Conservation (phyloP, 2,888 invertebrate species). For the Amblyjoppa proteus region DNA sequence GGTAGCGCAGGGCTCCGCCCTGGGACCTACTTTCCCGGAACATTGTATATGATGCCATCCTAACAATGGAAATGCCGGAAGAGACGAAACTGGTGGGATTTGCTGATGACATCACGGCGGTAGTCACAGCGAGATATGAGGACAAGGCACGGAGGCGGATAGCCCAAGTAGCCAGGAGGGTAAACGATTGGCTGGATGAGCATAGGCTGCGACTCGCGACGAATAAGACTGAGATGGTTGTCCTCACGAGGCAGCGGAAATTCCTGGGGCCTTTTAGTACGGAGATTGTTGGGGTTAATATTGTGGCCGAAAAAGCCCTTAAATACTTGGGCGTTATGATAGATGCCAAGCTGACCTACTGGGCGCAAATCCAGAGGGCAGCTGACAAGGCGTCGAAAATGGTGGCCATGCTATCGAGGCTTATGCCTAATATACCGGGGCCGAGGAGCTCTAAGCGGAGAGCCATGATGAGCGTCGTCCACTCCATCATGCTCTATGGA, state of each 20-base stretch:
- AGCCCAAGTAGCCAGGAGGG: neutral
- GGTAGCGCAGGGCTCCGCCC: too few species aligned
- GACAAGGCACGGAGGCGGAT: conserved; percentile 20
- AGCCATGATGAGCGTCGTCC: neutral
- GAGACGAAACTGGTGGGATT: neutral
- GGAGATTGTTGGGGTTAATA: neutral
- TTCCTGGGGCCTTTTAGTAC: too few species aligned
- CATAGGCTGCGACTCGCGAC: conserved; percentile 42
- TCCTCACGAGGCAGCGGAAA: neutral
- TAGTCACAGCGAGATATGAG: conserved; percentile 15
- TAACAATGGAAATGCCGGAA: neutral
- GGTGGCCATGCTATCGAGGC: conserved; percentile 8
- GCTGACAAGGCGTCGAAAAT: conserved; percentile 6
- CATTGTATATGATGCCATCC: too few species aligned
- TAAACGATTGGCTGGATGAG: neutral
- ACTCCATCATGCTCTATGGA: conserved; percentile 24
- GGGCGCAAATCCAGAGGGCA: neutral
- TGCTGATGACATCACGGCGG: conserved; percentile 19
- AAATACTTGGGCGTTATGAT: conserved; percentile 13
- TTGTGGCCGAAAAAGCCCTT: neutral
- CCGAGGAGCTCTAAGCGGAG: conserved; percentile 20
- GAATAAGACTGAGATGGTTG: conserved; percentile 32
- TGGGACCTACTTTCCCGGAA: too few species aligned
- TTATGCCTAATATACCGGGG: conserved; percentile 34
- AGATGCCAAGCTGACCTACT: conserved; percentile 24